phyloP scores from a whole-genome alignment of 2,113 vertebrate species.

The Rhynchomys soricoides region DNA sequence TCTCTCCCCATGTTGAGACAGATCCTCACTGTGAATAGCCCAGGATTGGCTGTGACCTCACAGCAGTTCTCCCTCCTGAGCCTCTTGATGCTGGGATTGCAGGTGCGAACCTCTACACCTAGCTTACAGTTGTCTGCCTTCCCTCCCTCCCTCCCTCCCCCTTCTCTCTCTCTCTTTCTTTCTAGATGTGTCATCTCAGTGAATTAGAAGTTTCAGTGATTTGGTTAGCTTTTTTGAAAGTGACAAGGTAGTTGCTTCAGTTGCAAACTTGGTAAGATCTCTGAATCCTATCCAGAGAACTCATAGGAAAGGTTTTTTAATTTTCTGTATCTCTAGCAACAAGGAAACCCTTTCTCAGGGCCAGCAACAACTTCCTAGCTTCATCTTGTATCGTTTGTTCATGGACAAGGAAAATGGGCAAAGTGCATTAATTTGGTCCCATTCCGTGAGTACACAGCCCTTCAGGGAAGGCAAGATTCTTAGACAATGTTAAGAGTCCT shows the following conservation, averaged over 20 bases:
- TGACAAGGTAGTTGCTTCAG: background rate
- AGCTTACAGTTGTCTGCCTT: too few relatives aligned
- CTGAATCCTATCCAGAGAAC: background rate
- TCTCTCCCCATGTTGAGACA: background rate
- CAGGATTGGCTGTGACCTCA: background rate
- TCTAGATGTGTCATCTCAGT: background rate
- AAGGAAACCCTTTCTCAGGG: slow-evolving; percentile 6
- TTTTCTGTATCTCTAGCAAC: background rate
- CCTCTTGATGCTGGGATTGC: background rate
- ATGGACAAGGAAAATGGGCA: background rate
- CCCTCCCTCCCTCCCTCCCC: too few relatives aligned
- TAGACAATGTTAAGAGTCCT: background rate
- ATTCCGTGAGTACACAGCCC: background rate
- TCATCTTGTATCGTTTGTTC: background rate
- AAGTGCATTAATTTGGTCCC: background rate
- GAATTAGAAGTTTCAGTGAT: background rate
- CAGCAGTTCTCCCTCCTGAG: background rate
- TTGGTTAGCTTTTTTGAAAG: background rate
- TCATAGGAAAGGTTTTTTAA: background rate
- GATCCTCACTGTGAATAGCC: background rate
- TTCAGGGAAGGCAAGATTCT: background rate
- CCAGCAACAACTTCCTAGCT: background rate
- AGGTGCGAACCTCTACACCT: background rate
- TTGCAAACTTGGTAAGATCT: background rate
- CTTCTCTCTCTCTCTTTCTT: background rate